Percentiles rank a stretch among this genome's conserved stretches.
phyloP scores from a whole-genome alignment of 2,797 vertebrate species.

The Enteromius paludinosus region DNA sequence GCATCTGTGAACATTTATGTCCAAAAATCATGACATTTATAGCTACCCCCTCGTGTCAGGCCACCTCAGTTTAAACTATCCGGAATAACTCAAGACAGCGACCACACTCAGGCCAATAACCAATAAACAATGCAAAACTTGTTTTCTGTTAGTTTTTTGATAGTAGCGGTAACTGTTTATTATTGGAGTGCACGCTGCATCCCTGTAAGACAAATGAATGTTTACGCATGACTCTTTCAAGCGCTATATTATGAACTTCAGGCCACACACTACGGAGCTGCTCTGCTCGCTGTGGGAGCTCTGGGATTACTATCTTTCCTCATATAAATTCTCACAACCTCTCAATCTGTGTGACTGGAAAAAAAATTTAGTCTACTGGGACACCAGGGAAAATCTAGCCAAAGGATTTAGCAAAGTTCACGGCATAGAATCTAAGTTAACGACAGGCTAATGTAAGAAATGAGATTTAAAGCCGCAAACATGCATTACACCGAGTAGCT shows the following conservation, averaged over 20 bases:
- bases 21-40: slow-evolving; percentile 32
- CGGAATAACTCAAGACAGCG: not conserved
- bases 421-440: not conserved
- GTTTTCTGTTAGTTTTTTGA: not conserved
- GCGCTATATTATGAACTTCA: not conserved
- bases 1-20: slow-evolving; percentile 46
- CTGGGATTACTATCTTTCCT: slow-evolving; percentile 25
- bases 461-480: not conserved
- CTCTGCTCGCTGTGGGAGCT: slow-evolving; percentile 7
- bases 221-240: not conserved
- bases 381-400: not conserved
- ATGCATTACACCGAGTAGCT: not conserved
- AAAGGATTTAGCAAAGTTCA: not conserved
- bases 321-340: slow-evolving; percentile 30
- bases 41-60: not conserved
- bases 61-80: slow-evolving; percentile 22
- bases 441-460: not conserved
- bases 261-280: slow-evolving; percentile 6
- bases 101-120: not conserved
- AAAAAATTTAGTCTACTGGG: not conserved
- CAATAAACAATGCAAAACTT: not conserved
- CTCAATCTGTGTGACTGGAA: slow-evolving; percentile 9
- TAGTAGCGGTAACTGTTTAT: slow-evolving; percentile 3
- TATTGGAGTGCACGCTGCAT: not conserved
- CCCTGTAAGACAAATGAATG: not conserved